A percentile compares a stretch with the other conserved stretches of the same genome.
phyloP scores from a whole-genome alignment of 1,140 invertebrate species.

The Octopus bimaculoides region DNA sequence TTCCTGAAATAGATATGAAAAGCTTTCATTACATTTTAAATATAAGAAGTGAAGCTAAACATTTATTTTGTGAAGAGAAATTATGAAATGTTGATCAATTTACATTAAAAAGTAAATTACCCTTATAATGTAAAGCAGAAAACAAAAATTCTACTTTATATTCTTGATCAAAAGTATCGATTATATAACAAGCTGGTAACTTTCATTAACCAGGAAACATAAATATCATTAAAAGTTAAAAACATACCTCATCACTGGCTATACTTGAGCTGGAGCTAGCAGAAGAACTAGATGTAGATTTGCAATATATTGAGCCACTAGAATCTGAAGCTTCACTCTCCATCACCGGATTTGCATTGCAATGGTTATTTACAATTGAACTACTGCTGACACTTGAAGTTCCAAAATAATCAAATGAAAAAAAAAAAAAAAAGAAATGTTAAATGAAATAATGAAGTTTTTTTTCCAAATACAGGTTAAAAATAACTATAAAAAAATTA shows the following conservation, averaged over 20 bases:
- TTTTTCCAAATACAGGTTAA: neutral
- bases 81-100: neutral
- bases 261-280: slow-evolving; percentile 39
- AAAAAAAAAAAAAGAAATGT: neutral
- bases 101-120: neutral
- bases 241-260: slow-evolving; percentile 48
- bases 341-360: slow-evolving; percentile 7
- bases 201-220: neutral
- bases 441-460: neutral
- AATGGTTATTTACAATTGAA: neutral
- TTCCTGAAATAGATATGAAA: slow-evolving; percentile 13
- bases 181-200: neutral
- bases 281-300: slow-evolving; percentile 43
- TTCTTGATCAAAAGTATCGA: neutral
- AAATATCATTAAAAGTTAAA: neutral
- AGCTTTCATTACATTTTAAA: neutral
- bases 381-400: neutral
- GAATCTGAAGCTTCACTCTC: slow-evolving; percentile 49
- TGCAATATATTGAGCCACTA: slow-evolving; percentile 47
- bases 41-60: neutral
- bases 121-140: neutral
- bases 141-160: neutral
- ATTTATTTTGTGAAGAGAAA: neutral
- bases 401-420: neutral
- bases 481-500: neutral